phyloP scores from a whole-genome alignment of 2,113 vertebrate species.

The Pipra filicauda region DNA sequence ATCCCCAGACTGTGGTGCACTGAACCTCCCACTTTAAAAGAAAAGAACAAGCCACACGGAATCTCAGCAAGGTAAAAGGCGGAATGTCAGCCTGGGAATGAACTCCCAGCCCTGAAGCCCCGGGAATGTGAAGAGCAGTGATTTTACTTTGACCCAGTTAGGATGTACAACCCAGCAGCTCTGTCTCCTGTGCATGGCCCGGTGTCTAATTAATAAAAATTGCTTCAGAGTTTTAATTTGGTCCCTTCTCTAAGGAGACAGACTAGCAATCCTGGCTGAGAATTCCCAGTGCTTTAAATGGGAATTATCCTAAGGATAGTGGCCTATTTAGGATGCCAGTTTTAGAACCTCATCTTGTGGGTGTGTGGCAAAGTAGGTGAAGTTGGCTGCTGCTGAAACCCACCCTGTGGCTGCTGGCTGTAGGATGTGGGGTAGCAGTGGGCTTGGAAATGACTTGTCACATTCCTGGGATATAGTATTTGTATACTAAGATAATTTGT shows the following conservation, averaged over 20 bases:
- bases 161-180: not conserved
- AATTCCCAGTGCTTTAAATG: conserved; percentile 4
- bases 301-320: not conserved
- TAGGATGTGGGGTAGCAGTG: not conserved
- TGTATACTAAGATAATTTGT: not conserved
- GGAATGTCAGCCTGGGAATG: not conserved
- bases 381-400: not conserved
- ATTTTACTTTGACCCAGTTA: not conserved
- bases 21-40: not conserved
- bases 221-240: not conserved
- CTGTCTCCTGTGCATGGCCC: not conserved
- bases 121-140: accelerated
- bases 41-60: not conserved
- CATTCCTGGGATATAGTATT: not conserved
- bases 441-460: not conserved
- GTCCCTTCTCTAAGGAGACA: not conserved
- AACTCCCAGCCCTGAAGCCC: not conserved
- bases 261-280: not conserved
- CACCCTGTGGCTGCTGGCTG: too few relatives aligned
- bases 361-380: not conserved
- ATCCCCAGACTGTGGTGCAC: not conserved
- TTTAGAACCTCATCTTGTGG: not conserved
- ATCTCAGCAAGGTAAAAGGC: not conserved
- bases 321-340: not conserved
- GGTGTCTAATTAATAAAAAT: not conserved